Evolutionary conservation across 2,888 invertebrate genomes (phyloP).

Genomic region (Epinotia ramella): DNA sequence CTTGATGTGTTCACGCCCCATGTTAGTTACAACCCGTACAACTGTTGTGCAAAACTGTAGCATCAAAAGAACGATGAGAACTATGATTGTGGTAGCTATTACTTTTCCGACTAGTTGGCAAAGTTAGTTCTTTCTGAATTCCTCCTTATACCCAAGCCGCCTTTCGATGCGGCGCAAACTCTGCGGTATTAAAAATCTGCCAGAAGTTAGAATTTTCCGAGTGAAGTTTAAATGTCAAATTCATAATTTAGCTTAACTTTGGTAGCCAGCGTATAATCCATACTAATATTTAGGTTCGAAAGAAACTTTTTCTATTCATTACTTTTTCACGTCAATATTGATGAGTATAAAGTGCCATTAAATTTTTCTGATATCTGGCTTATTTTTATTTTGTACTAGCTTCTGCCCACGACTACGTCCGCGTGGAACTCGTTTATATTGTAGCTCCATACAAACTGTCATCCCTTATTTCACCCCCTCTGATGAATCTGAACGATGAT

Average conservation of each 20-base stretch:
- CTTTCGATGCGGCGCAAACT: slow-evolving; percentile 8
- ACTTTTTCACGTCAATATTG: not conserved
- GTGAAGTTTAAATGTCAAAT: slow-evolving; percentile 17
- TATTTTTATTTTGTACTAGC: too few relatives aligned
- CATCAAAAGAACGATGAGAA: not conserved
- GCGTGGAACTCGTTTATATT: too few relatives aligned
- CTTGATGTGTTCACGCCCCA: too few relatives aligned
- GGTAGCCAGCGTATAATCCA: not conserved
- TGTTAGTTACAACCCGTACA: too few relatives aligned
- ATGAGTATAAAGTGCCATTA: not conserved
- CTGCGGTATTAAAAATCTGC: slow-evolving; percentile 17
- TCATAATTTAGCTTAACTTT: slow-evolving; percentile 1
- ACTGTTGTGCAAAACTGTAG: not conserved
- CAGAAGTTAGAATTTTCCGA: slow-evolving; percentile 7
- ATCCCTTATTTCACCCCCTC: too few relatives aligned
- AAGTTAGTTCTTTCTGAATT: slow-evolving; percentile 11
- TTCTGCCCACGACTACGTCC: too few relatives aligned
- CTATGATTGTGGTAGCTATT: slow-evolving; percentile 1
- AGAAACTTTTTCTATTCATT: not conserved
- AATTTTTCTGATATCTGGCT: not conserved
- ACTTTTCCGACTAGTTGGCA: not conserved
- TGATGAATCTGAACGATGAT: too few relatives aligned
- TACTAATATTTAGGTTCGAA: not conserved
- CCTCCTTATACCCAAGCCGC: slow-evolving; percentile 7
- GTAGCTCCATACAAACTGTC: too few relatives aligned